Conservation (phyloP, 2,797 vertebrate genomes). For the Botia almorhae region DNA sequence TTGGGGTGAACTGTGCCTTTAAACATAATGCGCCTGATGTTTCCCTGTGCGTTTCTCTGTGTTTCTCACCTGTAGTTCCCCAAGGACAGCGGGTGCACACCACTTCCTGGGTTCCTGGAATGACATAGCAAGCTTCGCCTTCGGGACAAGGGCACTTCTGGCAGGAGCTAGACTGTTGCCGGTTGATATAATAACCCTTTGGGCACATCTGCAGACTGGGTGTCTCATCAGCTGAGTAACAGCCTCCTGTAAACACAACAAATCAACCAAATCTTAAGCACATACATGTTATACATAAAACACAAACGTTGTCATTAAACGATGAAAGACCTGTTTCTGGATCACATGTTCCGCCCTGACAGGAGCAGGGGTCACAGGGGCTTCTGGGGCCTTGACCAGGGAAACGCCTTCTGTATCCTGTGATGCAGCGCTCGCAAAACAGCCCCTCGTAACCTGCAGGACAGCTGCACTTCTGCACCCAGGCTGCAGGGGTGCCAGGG, state of each 20-base stretch:
- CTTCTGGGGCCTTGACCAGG: constrained; percentile 77
- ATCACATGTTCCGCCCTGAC: constrained; percentile 87
- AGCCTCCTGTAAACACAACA: constrained; percentile 79
- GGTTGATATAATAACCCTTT: constrained; percentile 82
- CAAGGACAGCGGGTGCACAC: constrained; percentile 82
- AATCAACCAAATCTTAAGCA: background rate
- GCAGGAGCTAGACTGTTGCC: constrained; percentile 67
- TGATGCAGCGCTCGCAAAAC: constrained; percentile 86
- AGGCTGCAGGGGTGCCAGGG: constrained; percentile 75
- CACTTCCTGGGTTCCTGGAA: constrained; percentile 67
- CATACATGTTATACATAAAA: background rate
- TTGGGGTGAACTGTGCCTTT: background rate
- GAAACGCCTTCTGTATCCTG: constrained; percentile 79
- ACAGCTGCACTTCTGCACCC: constrained; percentile 89
- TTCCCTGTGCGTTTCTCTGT: background rate
- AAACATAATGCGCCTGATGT: background rate
- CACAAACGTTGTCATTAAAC: background rate
- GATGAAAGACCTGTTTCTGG: constrained; percentile 81
- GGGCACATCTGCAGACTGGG: constrained; percentile 74
- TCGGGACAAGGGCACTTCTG: constrained; percentile 81
- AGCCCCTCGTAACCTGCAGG: constrained; percentile 79
- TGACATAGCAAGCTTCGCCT: constrained; percentile 78
- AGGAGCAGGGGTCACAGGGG: constrained; percentile 83
- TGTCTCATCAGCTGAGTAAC: constrained; percentile 87
- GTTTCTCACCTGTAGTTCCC: constrained; percentile 81